Evolutionary conservation across 2,113 vertebrate genomes (phyloP).

Genomic region (Nematolebias whitei): DNA sequence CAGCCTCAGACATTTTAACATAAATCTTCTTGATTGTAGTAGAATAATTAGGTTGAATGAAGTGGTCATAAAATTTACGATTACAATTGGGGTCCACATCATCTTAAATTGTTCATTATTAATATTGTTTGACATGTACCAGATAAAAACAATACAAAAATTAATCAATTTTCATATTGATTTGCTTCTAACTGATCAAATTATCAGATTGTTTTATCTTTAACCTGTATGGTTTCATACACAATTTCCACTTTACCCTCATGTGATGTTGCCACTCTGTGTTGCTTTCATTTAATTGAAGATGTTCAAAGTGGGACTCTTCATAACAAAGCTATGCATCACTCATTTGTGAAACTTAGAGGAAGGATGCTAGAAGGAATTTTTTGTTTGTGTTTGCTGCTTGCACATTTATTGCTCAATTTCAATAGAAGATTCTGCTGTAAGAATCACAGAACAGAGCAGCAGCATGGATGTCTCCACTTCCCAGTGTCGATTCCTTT

Average conservation of each 20-base stretch:
- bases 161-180: no score
- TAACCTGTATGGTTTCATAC: neutral
- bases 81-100: neutral
- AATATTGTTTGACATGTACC: neutral
- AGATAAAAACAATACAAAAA: neutral
- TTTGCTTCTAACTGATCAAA: neutral
- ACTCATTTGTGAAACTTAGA: slow-evolving; percentile 3
- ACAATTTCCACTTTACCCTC: neutral
- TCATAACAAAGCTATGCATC: slow-evolving; percentile 16
- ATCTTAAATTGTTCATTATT: neutral
- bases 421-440: slow-evolving; percentile 22
- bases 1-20: neutral
- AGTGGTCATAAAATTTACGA: neutral
- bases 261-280: neutral
- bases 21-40: neutral
- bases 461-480: slow-evolving; percentile 25
- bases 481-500: slow-evolving; percentile 30
- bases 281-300: neutral
- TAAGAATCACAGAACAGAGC: neutral
- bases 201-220: no score
- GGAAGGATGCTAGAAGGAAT: slow-evolving; percentile 8
- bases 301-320: slow-evolving; percentile 12
- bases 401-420: neutral
- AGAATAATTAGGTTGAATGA: neutral
- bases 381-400: no score